Conservation (phyloP, 1,140 invertebrate species). For the Apocrypta bakeri region DNA sequence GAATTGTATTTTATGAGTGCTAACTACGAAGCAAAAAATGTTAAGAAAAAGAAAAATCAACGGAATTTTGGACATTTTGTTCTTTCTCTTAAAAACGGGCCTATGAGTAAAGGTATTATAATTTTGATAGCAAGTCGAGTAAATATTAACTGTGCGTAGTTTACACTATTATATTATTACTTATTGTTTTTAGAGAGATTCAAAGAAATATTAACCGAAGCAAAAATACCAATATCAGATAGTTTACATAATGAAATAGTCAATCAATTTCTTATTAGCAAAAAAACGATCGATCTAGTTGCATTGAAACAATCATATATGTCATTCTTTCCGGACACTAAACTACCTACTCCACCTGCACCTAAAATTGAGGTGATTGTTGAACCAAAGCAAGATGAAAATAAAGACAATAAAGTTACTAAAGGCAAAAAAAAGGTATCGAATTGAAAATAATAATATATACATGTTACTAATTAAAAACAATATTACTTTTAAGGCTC, state of each 20-base stretch:
- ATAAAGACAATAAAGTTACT: slow-evolving; percentile 3
- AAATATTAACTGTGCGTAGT: too few relatives aligned
- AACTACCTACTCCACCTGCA: slow-evolving; percentile 51
- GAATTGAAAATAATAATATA: neutral
- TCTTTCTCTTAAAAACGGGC: slow-evolving; percentile 58
- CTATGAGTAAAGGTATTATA: slow-evolving; percentile 52
- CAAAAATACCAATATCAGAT: slow-evolving; percentile 68
- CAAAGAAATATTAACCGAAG: slow-evolving; percentile 57
- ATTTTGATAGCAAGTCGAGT: slow-evolving; percentile 42
- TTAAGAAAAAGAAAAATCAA: slow-evolving; percentile 67
- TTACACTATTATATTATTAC: too few relatives aligned
- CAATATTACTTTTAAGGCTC: neutral
- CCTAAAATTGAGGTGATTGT: slow-evolving; percentile 49
- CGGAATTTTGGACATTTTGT: slow-evolving; percentile 71
- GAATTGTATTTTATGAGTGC: slow-evolving; percentile 71
- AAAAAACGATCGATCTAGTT: slow-evolving; percentile 62
- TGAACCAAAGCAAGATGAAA: slow-evolving; percentile 21
- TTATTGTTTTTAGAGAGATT: slow-evolving; percentile 63
- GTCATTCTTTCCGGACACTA: slow-evolving; percentile 67
- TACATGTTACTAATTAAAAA: neutral
- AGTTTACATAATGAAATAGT: slow-evolving; percentile 65
- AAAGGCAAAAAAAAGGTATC: slow-evolving; percentile 40
- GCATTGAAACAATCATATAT: slow-evolving; percentile 67
- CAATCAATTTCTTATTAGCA: slow-evolving; percentile 61
- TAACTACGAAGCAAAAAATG: slow-evolving; percentile 68